Evolutionary conservation across 2,797 vertebrate species (phyloP).

Genomic region (Agapornis canus): DNA sequence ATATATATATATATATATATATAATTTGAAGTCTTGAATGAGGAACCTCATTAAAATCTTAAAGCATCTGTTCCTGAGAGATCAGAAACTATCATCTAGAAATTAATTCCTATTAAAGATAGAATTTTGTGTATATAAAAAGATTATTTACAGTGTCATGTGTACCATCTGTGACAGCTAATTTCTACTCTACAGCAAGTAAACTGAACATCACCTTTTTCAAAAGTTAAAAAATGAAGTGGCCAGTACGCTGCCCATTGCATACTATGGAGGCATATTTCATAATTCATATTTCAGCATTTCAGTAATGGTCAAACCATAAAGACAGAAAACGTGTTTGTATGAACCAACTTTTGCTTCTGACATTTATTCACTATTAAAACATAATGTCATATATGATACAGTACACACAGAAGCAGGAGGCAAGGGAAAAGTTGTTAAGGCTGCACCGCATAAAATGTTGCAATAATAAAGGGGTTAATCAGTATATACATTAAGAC

Average conservation of each 20-base stretch:
- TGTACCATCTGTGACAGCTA: not conserved
- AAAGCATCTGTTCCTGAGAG: not conserved
- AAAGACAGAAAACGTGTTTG: not conserved
- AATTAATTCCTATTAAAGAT: not conserved
- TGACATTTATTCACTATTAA: not conserved
- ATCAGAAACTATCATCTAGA: conserved; percentile 27
- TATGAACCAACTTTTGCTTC: not conserved
- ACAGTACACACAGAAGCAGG: not conserved
- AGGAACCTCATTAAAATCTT: conserved; percentile 39
- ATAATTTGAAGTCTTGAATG: not conserved
- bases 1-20: not conserved
- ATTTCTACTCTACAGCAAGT: not conserved
- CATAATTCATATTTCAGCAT: no score
- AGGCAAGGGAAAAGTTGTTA: not conserved
- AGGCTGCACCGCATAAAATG: not conserved
- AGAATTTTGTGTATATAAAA: not conserved
- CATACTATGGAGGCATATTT: not conserved
- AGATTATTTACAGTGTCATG: not conserved
- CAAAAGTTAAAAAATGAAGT: not conserved
- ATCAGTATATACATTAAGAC: not conserved
- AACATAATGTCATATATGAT: not conserved
- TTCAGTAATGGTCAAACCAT: not conserved
- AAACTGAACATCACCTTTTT: not conserved
- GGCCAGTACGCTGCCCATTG: not conserved
- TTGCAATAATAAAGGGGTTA: conserved; percentile 1